Evolutionary conservation across 2,797 vertebrate genomes (phyloP).

Genomic region (Chloroceryle inda): DNA sequence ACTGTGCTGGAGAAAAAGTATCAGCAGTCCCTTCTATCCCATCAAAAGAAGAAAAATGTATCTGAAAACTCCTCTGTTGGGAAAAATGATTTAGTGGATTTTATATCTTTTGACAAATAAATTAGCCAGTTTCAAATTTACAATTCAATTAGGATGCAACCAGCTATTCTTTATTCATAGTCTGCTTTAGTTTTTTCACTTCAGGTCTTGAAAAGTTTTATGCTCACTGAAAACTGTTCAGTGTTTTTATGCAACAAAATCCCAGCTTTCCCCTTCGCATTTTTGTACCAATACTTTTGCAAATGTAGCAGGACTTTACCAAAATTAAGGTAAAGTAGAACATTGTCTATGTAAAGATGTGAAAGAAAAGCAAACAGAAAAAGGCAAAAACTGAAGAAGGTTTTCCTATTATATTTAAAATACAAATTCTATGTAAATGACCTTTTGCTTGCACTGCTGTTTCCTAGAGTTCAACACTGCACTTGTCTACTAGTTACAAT

Average conservation of each 20-base stretch:
- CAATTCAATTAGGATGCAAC: not conserved
- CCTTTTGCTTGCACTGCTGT: not conserved
- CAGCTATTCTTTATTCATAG: not conserved
- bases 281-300: not conserved
- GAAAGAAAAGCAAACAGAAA: not conserved
- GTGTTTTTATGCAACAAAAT: not conserved
- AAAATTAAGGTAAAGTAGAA: not conserved
- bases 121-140: not conserved
- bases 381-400: not conserved
- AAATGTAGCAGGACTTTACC: not conserved
- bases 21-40: not conserved
- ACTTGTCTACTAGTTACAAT: not conserved
- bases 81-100: not conserved
- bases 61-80: not conserved
- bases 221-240: not conserved
- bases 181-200: slow-evolving; percentile 4
- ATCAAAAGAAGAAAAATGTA: not conserved
- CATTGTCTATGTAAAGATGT: not conserved
- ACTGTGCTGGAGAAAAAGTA: not conserved
- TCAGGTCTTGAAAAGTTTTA: not conserved
- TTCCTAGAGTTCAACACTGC: not conserved
- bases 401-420: not conserved
- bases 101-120: not conserved
- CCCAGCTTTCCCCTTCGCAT: not conserved
- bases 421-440: not conserved